Percentiles rank a stretch among this genome's conserved stretches.
phyloP scores from a whole-genome alignment of 2,113 vertebrate genomes.

The Narcine bancroftii region DNA sequence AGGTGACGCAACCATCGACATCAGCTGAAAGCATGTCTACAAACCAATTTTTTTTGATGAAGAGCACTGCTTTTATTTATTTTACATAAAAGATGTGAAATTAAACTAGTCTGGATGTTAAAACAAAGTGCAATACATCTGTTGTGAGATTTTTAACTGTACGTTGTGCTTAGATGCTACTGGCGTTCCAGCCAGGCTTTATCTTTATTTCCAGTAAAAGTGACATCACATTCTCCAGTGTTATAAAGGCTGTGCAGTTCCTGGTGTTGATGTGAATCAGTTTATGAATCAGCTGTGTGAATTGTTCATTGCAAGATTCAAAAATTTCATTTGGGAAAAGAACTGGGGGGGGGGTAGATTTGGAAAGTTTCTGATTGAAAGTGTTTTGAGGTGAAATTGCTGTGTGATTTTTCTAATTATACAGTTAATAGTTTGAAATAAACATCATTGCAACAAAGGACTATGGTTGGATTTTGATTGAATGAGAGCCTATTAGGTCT shows the following conservation, averaged over 20 bases:
- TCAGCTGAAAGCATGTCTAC: neutral
- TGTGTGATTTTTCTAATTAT: neutral
- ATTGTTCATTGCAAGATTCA: neutral
- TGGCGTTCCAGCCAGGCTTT: neutral
- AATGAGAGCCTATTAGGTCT: neutral
- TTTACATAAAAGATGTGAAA: slow-evolving; percentile 9
- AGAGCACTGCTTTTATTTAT: slow-evolving; percentile 21
- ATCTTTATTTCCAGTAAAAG: neutral
- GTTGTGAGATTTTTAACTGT: neutral
- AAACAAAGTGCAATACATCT: neutral
- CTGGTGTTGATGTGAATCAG: neutral
- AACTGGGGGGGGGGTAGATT: slow-evolving; percentile 14
- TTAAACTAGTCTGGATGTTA: slow-evolving; percentile 15
- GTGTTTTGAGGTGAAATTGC: neutral
- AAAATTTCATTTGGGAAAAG: neutral
- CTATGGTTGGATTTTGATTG: neutral
- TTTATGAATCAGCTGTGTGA: neutral
- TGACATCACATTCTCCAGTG: neutral
- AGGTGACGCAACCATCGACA: neutral
- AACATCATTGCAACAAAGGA: neutral
- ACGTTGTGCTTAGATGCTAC: neutral
- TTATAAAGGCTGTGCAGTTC: neutral
- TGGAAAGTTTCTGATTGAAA: neutral
- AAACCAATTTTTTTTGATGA: neutral
- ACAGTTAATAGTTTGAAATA: slow-evolving; percentile 24